phyloP scores from a whole-genome alignment of 2,797 vertebrate genomes.

The Pangasius sanitwongsei region DNA sequence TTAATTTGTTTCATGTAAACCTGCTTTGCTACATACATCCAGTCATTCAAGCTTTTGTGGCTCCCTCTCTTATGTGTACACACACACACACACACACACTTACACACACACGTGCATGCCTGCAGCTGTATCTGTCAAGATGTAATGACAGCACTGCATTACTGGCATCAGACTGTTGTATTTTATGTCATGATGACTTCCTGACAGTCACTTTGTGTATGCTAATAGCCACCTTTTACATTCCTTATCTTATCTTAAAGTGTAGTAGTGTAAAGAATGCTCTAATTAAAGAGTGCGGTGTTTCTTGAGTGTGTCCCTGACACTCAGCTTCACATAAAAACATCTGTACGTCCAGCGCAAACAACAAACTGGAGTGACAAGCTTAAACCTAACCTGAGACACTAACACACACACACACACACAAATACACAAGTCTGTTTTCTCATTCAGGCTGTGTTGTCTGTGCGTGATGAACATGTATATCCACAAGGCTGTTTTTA shows the following conservation, averaged over 20 bases:
- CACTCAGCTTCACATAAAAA: not conserved
- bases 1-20: not conserved
- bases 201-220: not conserved
- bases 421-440: not conserved
- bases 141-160: not conserved
- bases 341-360: not conserved
- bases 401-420: too few species aligned
- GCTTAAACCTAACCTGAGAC: not conserved
- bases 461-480: not conserved
- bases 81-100: slow-evolving; percentile 1
- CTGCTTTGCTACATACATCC: not conserved
- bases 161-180: not conserved
- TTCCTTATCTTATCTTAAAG: not conserved
- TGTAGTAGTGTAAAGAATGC: not conserved
- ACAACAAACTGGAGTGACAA: not conserved
- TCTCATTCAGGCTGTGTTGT: not conserved
- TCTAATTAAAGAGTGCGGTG: not conserved
- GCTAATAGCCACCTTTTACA: not conserved
- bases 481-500: not conserved
- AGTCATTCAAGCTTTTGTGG: not conserved
- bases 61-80: not conserved
- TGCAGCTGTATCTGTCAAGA: not conserved
- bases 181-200: not conserved
- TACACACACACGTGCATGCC: not conserved
- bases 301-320: not conserved